Conservation (phyloP, 1,140 invertebrate species). For the Drosophila santomea region DNA sequence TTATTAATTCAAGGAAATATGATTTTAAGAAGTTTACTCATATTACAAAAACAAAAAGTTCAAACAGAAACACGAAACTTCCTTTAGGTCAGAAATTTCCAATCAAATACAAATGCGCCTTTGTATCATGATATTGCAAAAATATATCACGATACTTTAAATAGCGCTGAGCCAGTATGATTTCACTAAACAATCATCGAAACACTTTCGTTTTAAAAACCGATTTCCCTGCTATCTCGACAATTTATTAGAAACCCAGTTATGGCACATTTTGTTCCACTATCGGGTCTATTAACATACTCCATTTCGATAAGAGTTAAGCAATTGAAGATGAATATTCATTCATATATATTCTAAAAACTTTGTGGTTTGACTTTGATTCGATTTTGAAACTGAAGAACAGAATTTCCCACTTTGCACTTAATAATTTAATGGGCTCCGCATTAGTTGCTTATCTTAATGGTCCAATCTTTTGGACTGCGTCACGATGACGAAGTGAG, state of each 20-base stretch:
- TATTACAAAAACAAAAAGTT: too few species aligned
- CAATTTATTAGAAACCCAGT: conserved; percentile 24
- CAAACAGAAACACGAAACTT: neutral
- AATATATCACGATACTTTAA: neutral
- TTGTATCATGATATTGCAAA: conserved; percentile 5
- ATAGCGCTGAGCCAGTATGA: neutral
- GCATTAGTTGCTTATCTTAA: conserved; percentile 8
- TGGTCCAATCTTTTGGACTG: conserved; percentile 32
- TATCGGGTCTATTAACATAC: conserved; percentile 11
- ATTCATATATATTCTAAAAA: neutral
- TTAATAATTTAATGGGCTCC: neutral
- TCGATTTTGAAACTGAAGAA: neutral
- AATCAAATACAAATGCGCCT: neutral
- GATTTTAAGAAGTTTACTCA: too few species aligned
- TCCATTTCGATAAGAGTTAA: conserved; percentile 13
- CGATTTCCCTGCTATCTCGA: conserved; percentile 17
- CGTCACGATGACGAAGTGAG: conserved; percentile 41
- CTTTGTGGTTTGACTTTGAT: neutral
- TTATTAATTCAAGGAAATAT: too few species aligned
- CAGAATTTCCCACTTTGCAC: too few species aligned
- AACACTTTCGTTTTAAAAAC: conserved; percentile 7
- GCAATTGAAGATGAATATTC: conserved; percentile 7
- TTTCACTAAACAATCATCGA: conserved; percentile 16
- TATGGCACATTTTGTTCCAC: conserved; percentile 4
- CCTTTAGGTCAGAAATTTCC: neutral